These are phyloP conservation scores for Macaca mulatta DNA, from an alignment of 2,113 vertebrate genomes.

Conservation along the genomic window DNA sequence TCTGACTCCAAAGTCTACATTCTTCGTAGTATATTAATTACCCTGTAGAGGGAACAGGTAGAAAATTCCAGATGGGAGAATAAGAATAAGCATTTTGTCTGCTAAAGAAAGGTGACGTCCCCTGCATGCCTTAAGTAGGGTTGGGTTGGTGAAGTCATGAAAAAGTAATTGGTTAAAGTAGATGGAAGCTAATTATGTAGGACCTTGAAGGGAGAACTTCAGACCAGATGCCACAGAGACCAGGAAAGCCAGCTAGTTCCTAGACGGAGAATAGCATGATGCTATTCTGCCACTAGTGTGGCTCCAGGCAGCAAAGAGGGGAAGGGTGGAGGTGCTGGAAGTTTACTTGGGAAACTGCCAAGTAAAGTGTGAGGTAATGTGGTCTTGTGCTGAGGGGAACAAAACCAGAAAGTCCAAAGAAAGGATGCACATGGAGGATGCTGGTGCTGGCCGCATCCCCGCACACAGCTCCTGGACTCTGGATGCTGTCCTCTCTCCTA, in stretches of 20 bases:
- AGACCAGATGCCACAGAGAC: background rate
- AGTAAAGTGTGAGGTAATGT: too few relatives aligned
- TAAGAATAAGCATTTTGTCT: background rate
- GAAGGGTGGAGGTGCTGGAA: background rate
- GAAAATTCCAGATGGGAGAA: background rate
- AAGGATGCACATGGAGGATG: background rate
- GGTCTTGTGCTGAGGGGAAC: background rate
- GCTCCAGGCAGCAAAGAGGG: rapidly evolving
- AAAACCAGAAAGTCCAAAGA: background rate
- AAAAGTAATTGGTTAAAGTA: background rate
- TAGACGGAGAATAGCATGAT: rapidly evolving
- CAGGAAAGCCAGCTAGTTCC: background rate
- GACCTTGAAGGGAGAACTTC: background rate
- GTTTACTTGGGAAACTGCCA: background rate
- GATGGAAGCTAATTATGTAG: background rate
- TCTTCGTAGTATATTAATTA: background rate
- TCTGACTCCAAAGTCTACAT: background rate
- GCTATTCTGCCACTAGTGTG: background rate
- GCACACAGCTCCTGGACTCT: rapidly evolving
- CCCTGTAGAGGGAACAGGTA: background rate
- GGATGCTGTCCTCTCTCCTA: rapidly evolving
- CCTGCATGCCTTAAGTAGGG: background rate
- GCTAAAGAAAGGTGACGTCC: background rate
- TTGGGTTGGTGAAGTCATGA: background rate
- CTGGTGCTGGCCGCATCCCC: rapidly evolving